A percentile compares a stretch with the other conserved stretches of the same genome.
These are phyloP conservation scores for Pogonomyrmex californicus DNA, from an alignment of 1,140 invertebrate species.

Conservation along the genomic window DNA sequence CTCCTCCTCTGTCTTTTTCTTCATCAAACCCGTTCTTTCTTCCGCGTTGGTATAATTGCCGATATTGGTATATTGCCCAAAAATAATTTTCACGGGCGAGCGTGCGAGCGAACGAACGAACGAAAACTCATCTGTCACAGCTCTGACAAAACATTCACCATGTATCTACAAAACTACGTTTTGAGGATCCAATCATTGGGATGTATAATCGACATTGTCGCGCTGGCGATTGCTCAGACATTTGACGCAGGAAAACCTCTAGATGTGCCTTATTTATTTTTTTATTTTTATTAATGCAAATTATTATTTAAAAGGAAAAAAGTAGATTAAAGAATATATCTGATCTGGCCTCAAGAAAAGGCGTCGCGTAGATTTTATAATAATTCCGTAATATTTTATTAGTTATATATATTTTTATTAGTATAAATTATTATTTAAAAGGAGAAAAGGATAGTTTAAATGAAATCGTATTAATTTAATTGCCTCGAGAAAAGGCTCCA, in stretches of 20 bases:
- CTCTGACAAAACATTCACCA: neutral
- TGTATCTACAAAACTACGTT: conserved; percentile 7
- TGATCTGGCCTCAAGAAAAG: too few relatives aligned
- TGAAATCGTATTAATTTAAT: neutral
- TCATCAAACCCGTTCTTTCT: neutral
- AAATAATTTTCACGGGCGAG: conserved; percentile 38
- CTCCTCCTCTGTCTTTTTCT: neutral
- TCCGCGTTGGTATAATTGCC: conserved; percentile 26
- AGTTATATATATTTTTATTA: neutral
- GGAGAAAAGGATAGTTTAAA: neutral
- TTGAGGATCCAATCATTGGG: neutral
- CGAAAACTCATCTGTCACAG: neutral
- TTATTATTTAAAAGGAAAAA: neutral
- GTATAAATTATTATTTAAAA: neutral
- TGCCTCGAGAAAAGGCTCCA: neutral
- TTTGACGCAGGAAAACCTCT: neutral
- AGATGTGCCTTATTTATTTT: neutral
- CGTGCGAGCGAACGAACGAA: neutral
- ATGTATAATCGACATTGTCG: neutral
- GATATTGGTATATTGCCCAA: neutral
- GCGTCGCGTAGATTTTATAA: too few relatives aligned
- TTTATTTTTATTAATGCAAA: too few relatives aligned
- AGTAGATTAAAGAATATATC: neutral
- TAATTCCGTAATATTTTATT: too few relatives aligned
- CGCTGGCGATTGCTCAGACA: neutral